A percentile compares a stretch with the other conserved stretches of the same genome.
Conservation (phyloP, 1,140 invertebrate species). For the Paraescarpia echinospica region DNA sequence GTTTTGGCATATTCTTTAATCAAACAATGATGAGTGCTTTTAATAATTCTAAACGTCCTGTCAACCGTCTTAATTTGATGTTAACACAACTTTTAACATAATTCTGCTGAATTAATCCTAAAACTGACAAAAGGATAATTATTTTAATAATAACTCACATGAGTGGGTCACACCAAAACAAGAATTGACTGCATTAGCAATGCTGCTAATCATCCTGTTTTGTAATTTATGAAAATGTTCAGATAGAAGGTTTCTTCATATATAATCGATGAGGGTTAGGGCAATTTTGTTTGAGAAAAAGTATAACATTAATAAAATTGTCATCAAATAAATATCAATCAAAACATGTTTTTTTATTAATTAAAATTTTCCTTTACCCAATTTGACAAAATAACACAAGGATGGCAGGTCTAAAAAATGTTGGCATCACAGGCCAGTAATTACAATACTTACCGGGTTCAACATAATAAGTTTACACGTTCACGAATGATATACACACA, state of each 20-base stretch:
- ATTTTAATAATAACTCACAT: background rate
- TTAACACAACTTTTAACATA: background rate
- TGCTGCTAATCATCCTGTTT: background rate
- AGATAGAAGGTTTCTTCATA: no score
- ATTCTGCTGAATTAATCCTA: no score
- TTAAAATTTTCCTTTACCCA: no score
- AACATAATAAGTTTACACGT: background rate
- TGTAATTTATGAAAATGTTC: background rate
- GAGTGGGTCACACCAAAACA: background rate
- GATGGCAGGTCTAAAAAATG: background rate
- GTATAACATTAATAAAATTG: no score
- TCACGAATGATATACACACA: background rate
- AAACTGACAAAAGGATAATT: background rate
- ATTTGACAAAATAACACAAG: background rate
- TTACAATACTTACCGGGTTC: background rate
- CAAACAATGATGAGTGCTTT: background rate
- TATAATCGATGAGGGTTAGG: no score
- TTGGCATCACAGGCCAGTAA: background rate
- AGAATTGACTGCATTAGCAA: background rate
- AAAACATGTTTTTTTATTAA: no score
- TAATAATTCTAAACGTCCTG: background rate
- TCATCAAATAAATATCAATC: no score
- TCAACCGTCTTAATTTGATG: background rate
- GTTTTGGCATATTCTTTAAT: background rate
- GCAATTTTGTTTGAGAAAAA: no score